Evolutionary conservation across 2,888 invertebrate species (phyloP).

Genomic region (Leucoma salicis): DNA sequence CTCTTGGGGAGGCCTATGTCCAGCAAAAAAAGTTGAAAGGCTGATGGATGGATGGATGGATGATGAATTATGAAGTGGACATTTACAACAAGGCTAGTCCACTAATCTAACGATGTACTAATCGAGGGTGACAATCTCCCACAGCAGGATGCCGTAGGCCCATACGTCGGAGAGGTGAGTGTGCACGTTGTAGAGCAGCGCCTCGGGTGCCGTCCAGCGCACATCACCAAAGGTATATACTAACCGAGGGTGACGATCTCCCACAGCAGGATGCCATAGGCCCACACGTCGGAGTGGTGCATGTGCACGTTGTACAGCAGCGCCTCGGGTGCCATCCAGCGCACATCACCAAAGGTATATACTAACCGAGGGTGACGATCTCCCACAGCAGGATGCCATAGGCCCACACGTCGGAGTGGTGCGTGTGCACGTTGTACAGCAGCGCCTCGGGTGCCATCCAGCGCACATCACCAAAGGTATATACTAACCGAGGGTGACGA

Average conservation of each 20-base stretch:
- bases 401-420: conserved; percentile 93
- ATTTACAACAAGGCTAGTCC: too few relatives aligned
- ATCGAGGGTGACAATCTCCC: conserved; percentile 94
- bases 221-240: too few relatives aligned
- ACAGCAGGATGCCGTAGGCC: conserved; percentile 93
- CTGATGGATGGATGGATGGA: too few relatives aligned
- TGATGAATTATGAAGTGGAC: too few relatives aligned
- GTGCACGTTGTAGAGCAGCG: conserved; percentile 88
- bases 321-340: conserved; percentile 96
- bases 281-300: conserved; percentile 93
- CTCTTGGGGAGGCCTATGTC: too few relatives aligned
- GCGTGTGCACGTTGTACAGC: conserved; percentile 89
- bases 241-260: conserved; percentile 92
- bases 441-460: conserved; percentile 95
- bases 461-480: too few relatives aligned
- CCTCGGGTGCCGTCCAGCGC: conserved; percentile 96
- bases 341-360: too few relatives aligned
- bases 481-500: conserved; percentile 90
- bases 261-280: conserved; percentile 93
- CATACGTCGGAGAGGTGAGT: conserved; percentile 92
- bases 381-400: conserved; percentile 94
- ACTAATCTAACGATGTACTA: too few relatives aligned
- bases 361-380: conserved; percentile 89
- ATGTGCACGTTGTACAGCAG: conserved; percentile 90
- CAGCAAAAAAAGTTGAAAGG: too few relatives aligned